Base-by-base conservation (phyloP, 1,140 invertebrate species). In the Fopius arisanus region DNA sequence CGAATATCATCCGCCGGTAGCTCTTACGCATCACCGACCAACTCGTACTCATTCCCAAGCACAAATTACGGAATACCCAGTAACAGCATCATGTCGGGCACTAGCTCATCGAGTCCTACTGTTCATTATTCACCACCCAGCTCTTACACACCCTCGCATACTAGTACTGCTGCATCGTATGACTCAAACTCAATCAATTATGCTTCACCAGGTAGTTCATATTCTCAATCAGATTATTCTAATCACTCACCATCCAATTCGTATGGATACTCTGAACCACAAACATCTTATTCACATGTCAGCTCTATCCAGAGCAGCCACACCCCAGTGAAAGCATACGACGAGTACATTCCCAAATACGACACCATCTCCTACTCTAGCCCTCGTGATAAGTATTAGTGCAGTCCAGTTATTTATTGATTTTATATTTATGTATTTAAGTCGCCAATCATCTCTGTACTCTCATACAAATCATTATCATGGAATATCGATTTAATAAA, bases 291-390 rank as follows among this genome's bases (percentile, higher is more conserved):
- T 28, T 80, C 85, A 10, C 79, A 80, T 69, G 19, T 80, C 14
- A 80, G 75, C n/a, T 78, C 83, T 0, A 80, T 81, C 16, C 86
- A 87, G 62, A 23, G 82, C 1, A 78, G 76, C 9, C 84, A 83
- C 67, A 59, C 73, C 19, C 12, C 26, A n/a, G 28, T 0, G 73
- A 63, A 5, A 87, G 82, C 26, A 65, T 78, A 84, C 1, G 80
- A 40, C 10, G 26, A 48, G 2, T 67, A 75, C 21, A 26, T 31
- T 54, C 72, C 78, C 0, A 83, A 82, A 73, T 88, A 88, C 59
- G 86, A 88, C 31, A 88, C 87, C 23, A 88, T 88, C 67, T 87
- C 87, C 3, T 88, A 88, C 62, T 88, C 87, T 0, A 80, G 81
- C 48, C 74, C 78, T 33, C 76, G 71, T 21, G 81, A 78, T 71